These are phyloP conservation scores for Thryonomys swinderianus DNA, from an alignment of 2,113 vertebrate species.

Conservation along the genomic window DNA sequence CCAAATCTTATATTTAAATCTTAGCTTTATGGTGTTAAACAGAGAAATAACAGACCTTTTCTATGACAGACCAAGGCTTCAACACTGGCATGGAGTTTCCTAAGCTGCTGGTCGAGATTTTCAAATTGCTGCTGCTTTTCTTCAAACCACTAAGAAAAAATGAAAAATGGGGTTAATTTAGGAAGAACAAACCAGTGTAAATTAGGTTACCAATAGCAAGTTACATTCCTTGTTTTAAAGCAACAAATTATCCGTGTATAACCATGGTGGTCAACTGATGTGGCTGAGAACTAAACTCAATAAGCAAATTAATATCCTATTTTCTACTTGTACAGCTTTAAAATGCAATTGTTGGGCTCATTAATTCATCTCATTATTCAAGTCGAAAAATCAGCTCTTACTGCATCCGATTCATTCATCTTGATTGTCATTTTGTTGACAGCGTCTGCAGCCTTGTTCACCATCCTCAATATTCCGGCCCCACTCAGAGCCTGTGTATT, in stretches of 20 bases:
- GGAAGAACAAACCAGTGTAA: conserved; percentile 81
- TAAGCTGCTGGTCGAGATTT: conserved; percentile 97
- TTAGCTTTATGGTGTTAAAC: not conserved
- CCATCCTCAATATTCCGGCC: conserved; percentile 99
- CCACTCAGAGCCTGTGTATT: conserved; percentile 99
- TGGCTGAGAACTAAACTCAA: conserved; percentile 85
- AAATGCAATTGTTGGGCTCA: conserved; percentile 91
- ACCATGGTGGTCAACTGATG: conserved; percentile 85
- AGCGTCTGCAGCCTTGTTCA: conserved; percentile 99
- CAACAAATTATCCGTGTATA: conserved; percentile 86
- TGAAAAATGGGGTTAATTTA: conserved; percentile 85
- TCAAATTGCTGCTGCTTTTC: conserved; percentile 99
- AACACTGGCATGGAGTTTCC: conserved; percentile 95
- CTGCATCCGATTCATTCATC: conserved; percentile 99
- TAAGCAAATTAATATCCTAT: conserved; percentile 91
- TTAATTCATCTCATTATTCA: conserved; percentile 96
- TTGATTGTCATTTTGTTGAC: conserved; percentile 99
- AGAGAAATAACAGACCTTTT: conserved; percentile 90
- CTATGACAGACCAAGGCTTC: conserved; percentile 97
- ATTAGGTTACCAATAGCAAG: conserved; percentile 85
- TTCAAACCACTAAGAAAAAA: conserved; percentile 96
- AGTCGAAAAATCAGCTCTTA: conserved; percentile 95
- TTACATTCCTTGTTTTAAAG: conserved; percentile 83
- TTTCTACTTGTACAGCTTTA: conserved; percentile 87
- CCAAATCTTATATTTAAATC: not conserved